Evolutionary conservation across 2,797 vertebrate genomes (phyloP), one percentile per base, ranked within the genome.

Genomic region (Eutrigla gurnardus): DNA sequence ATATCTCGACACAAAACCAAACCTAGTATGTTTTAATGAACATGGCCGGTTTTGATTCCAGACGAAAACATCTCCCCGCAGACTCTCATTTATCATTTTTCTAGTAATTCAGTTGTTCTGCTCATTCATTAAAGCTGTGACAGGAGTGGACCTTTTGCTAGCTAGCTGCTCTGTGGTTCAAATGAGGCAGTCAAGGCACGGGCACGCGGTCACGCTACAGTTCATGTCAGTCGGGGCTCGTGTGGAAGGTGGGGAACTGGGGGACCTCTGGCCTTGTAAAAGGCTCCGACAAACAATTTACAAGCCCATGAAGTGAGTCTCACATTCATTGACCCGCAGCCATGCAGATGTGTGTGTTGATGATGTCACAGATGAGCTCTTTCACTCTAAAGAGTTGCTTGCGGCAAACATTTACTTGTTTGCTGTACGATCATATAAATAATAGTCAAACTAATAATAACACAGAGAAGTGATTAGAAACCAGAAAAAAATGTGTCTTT

Each of bases 11-110:
- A 40, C 35, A 32, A 54, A 73, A 77, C 53, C 7, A 73, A 67
- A 18, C n/a, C 33, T 53, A 1, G 13, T 50, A 17, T 70, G 33
- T 65, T 84, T 87, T 80, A 80, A 89, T 69, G 46, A 82, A 10
- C 25, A 15, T 10, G 35, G 67, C 17, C 63, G 33, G 35, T 77
- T 61, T 74, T 52, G 17, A 53, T 57, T 14, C 45, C 5, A 2
- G 33, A 53, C 49, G 37, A 64, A n/a, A 60, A 55, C 45, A 53
- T 39, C n/a, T 70, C 40, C 36, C 25, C 62, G 62, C 49, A 66
- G 50, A 65, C 39, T 50, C 47, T 70, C 37, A 4, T 69, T n/a
- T 36, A 65, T 62, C 7, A 12, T 59, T 77, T 65, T 67, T 37
- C 9, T 55, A 4, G 5, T 46, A 43, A 57, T 78, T 71, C 6